Percentiles rank a stretch among this genome's conserved stretches.
Evolutionary conservation across 2,113 vertebrate genomes (phyloP).

Genomic region (Thymallus thymallus): DNA sequence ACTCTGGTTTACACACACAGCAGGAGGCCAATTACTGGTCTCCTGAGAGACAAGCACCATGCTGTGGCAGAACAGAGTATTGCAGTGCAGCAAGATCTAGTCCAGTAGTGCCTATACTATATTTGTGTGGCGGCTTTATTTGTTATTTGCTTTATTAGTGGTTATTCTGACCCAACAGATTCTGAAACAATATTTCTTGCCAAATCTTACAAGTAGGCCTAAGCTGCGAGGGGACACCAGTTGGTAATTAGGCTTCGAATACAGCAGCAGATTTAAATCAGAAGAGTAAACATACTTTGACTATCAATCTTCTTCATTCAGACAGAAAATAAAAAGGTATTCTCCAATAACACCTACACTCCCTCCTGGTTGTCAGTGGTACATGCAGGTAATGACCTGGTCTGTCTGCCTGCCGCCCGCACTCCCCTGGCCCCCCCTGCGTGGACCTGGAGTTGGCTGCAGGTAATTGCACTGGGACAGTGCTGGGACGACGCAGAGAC

Average conservation of each 20-base stretch:
- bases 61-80: conserved; percentile 57
- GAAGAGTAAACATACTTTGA: too few species aligned
- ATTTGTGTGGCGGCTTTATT: too few species aligned
- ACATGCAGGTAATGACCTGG: conserved; percentile 45
- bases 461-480: conserved; percentile 62
- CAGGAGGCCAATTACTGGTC: conserved; percentile 32
- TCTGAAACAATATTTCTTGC: too few species aligned
- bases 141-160: too few species aligned
- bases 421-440: conserved; percentile 17
- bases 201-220: too few species aligned
- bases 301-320: too few species aligned
- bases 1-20: conserved; percentile 41
- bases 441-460: conserved; percentile 46
- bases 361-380: conserved; percentile 22
- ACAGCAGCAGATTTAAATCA: too few species aligned
- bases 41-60: conserved; percentile 66
- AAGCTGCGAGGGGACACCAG: too few species aligned
- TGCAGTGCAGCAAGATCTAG: conserved; percentile 13
- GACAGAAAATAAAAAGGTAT: conserved; percentile 15
- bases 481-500: not conserved
- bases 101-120: too few species aligned
- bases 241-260: too few species aligned
- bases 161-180: too few species aligned
- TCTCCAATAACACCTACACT: conserved; percentile 17
- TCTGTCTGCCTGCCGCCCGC: conserved; percentile 52